Base-by-base conservation (phyloP, 2,888 invertebrate species). In the Aricia artaxerxes region DNA sequence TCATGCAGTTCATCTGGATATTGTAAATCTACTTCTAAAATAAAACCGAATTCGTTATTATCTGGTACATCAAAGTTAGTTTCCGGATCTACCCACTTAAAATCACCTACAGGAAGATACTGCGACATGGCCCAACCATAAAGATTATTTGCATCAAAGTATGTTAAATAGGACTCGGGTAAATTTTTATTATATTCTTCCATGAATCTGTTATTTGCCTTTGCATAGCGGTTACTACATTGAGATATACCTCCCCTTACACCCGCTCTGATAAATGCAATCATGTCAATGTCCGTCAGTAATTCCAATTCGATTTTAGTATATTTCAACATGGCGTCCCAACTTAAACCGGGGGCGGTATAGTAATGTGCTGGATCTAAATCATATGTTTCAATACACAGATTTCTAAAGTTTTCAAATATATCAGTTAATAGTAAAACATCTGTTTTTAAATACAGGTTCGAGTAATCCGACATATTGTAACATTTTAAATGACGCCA, bases 1-100 rank as follows among this genome's bases (percentile, higher is more conserved):
- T 86, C 81, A 79, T 86, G 86, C 61, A 87, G 60, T 60, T 60
- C 60, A 60, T 60, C 60, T 13, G 60, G 60, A 40, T 40, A 40
- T 40, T 40, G 40, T 40, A 40, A 40, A 40, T 40, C 40, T 40
- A 40, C 40, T 40, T 40, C 40, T 40, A 40, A 60, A 60, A 60
- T 60, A n/a, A 60, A 76, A 53, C 76, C 76, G n/a, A n/a, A 76
- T 35, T 76, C 57, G 11, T n/a, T 40, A 11, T 11, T 53, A 24
- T 76, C 76, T n/a, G 76, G 35, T 4, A 40, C 40, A 40, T 40
- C 6, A 35, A 76, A 76, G 24, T 76, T 49, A 31, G 57, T 76
- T n/a, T 76, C 35, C 7, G 35, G 9, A 76, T 76, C 57, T 57
- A 76, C 57, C 76, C 76, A 76, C 38, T 76, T 40, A 57, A 76